Percentiles rank a stretch among this genome's conserved stretches.
Conservation (phyloP, 2,888 invertebrate species). For the Molanna angustata region DNA sequence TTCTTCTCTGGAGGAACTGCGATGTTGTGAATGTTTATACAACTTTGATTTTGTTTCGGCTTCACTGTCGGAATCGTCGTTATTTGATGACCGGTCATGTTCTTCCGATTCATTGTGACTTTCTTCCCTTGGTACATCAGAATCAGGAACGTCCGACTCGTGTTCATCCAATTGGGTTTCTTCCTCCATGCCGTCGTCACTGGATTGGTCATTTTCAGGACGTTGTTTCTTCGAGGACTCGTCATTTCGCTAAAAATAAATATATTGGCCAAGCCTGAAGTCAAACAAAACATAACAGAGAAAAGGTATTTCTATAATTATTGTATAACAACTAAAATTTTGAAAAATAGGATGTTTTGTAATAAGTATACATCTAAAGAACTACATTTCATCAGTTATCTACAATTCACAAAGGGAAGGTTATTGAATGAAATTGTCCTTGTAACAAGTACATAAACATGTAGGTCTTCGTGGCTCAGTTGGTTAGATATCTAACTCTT, state of each 20-base stretch:
- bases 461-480: too few relatives aligned
- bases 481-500: too few relatives aligned
- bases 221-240: constrained; percentile 11
- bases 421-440: too few relatives aligned
- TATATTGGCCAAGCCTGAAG: constrained; percentile 18
- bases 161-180: constrained; percentile 10
- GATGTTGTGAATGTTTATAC: constrained; percentile 1
- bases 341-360: neutral
- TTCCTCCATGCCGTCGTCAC: neutral
- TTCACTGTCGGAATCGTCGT: neutral
- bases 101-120: constrained; percentile 12
- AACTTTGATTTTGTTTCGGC: neutral
- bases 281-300: constrained; percentile 12
- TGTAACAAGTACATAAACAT: too few relatives aligned
- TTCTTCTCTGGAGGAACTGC: constrained; percentile 11
- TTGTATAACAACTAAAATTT: neutral
- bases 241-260: constrained; percentile 18
- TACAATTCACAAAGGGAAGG: too few relatives aligned
- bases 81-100: constrained; percentile 9
- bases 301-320: too few relatives aligned
- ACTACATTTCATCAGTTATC: too few relatives aligned
- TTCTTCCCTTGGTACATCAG: neutral
- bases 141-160: constrained; percentile 20
- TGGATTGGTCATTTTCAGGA: constrained; percentile 1
- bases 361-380: too few relatives aligned